Base-by-base conservation (phyloP, 1,140 invertebrate species). In the Rhynchophorus ferrugineus region DNA sequence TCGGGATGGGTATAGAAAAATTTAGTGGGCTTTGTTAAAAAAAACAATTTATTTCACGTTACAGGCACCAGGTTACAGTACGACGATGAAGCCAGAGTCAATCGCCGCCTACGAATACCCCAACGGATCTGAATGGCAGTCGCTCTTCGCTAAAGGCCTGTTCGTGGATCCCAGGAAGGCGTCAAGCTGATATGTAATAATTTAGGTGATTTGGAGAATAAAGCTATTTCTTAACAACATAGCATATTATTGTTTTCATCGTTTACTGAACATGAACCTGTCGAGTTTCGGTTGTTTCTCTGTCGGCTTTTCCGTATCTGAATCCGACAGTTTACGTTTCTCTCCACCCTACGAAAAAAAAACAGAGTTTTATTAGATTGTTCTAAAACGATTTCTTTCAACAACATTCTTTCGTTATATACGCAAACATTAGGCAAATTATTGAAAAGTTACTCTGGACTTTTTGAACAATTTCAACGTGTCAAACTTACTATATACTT, bases 31-130 rank as follows among this genome's bases (percentile, higher is more conserved):
- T 37, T 37, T 16, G 6, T 6, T 29, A 29, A 9, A 24, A 45
- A 36, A 36, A 2, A 22, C 19, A 36, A 14, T 1, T 37, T 1
- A 21, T 41, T 1, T 17, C n/a, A 41, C 24, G 29, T 42, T 73
- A 34, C 66, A 87, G 79, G 57, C 62, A 1, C 76, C 85, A 11
- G 90, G 89, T 1, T 93, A 90, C 70, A 87, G 84, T 50, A 85
- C 85, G 1, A 78, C 89, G 64, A 79, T 95, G 56, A 80, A 82
- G 57, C 71, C 79, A 1, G 73, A 79, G 20, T 78, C 81, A 3
- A 62, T 91, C 11, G 60, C 72, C 17, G 76, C 81, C 37, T 90
- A 81, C 67, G 73, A 79, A 49, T 93, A 85, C 70, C 90, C 91
- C 0, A 64, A 73, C 51, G 90, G 91, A 8, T 74, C 62, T 13